A percentile compares a stretch with the other conserved stretches of the same genome.
Evolutionary conservation across 2,113 vertebrate genomes (phyloP).

Genomic region (Protobothrops flavoviridis): DNA sequence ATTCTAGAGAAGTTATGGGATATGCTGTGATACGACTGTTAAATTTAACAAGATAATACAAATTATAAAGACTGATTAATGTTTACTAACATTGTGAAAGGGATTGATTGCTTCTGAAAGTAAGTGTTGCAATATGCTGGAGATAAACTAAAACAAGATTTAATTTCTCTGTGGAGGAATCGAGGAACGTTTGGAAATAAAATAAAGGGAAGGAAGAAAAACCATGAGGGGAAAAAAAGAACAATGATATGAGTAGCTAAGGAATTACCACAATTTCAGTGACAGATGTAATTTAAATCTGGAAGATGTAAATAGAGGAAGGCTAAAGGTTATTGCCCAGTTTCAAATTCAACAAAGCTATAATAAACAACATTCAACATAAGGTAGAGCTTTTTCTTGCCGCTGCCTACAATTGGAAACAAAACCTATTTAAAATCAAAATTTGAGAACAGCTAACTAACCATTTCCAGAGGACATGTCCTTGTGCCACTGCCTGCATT

Average conservation of each 20-base stretch:
- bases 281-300: constrained; percentile 38
- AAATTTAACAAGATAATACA: constrained; percentile 32
- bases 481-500: not conserved
- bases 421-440: constrained; percentile 36
- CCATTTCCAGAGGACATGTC: not conserved
- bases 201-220: constrained; percentile 10
- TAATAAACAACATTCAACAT: constrained; percentile 19
- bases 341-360: constrained; percentile 36
- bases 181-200: not conserved
- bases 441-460: not conserved
- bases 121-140: constrained; percentile 21
- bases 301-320: not conserved
- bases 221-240: constrained; percentile 38
- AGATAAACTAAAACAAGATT: constrained; percentile 11
- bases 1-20: constrained; percentile 10
- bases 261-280: constrained; percentile 24
- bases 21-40: constrained; percentile 29
- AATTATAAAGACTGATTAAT: constrained; percentile 39
- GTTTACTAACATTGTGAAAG: constrained; percentile 48
- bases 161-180: constrained; percentile 27
- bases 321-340: constrained; percentile 38
- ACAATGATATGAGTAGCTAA: not conserved
- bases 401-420: constrained; percentile 46
- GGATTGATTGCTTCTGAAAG: constrained; percentile 29
- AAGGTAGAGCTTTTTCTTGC: constrained; percentile 50